Evolutionary conservation across 2,797 vertebrate genomes (phyloP).

Genomic region (Novumbra hubbsi): DNA sequence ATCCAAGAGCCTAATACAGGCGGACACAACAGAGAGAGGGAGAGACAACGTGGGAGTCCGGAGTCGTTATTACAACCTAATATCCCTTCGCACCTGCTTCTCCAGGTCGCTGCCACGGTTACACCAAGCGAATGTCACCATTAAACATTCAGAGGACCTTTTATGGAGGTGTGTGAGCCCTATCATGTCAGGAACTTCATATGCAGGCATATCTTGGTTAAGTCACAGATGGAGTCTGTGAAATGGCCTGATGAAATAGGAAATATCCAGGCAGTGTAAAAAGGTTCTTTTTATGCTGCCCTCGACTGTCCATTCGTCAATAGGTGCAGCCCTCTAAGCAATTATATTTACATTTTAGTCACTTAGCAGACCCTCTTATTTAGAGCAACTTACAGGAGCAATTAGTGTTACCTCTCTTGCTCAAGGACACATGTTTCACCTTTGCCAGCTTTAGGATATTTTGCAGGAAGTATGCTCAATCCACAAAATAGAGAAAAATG

Average conservation of each 20-base stretch:
- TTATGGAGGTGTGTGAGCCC: constrained; percentile 7
- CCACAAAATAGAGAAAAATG: too few species aligned
- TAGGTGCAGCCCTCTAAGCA: too few species aligned
- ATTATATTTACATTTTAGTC: too few species aligned
- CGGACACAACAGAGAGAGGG: neutral
- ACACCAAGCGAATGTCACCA: constrained; percentile 11
- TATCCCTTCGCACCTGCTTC: constrained; percentile 23
- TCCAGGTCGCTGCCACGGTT: neutral
- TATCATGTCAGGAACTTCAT: constrained; percentile 14
- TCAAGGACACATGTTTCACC: too few species aligned
- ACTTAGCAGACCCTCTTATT: too few species aligned
- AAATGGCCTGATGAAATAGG: neutral
- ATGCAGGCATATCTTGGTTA: neutral
- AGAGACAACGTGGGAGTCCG: constrained; percentile 1
- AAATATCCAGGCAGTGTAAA: neutral
- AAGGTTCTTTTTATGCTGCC: too few species aligned
- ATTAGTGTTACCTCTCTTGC: too few species aligned
- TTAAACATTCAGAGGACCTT: constrained; percentile 6
- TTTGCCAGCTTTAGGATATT: too few species aligned
- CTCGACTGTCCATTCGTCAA: too few species aligned
- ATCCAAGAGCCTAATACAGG: constrained; percentile 56
- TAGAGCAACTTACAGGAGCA: too few species aligned
- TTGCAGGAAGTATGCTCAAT: too few species aligned
- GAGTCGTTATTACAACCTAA: constrained; percentile 16
- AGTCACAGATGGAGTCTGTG: neutral